Percentiles rank a stretch among this genome's conserved stretches.
Conservation (phyloP, 1,140 invertebrate genomes). For the Drosophila sechellia region DNA sequence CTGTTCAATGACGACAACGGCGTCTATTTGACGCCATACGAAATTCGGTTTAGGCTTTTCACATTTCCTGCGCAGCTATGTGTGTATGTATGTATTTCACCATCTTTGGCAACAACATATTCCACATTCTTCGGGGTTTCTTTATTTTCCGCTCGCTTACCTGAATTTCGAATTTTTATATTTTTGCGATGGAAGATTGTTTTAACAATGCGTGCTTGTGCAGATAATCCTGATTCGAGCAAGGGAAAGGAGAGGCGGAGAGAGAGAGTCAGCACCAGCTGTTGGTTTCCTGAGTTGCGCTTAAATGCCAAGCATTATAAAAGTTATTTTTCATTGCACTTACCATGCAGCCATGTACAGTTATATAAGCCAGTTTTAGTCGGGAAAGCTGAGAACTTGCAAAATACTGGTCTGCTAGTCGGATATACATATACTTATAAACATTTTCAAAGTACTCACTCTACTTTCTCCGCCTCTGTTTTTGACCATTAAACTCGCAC, state of each 20-base stretch:
- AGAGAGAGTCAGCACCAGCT: slow-evolving; percentile 5
- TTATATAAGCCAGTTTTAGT: too few species aligned
- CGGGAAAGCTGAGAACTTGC: slow-evolving; percentile 11
- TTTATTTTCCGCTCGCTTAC: slow-evolving; percentile 13
- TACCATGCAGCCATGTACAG: too few species aligned
- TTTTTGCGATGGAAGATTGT: slow-evolving; percentile 26
- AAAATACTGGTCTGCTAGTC: too few species aligned
- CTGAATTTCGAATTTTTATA: slow-evolving; percentile 6
- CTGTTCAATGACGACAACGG: slow-evolving; percentile 45
- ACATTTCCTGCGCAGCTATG: slow-evolving; percentile 32
- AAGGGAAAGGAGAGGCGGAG: neutral
- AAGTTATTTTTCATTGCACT: too few species aligned
- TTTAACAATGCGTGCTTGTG: slow-evolving; percentile 28
- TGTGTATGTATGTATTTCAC: slow-evolving; percentile 41
- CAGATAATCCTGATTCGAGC: slow-evolving; percentile 23
- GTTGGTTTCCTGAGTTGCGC: slow-evolving; percentile 20
- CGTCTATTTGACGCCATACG: slow-evolving; percentile 50
- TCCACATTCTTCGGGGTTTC: neutral
- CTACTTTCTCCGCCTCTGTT: neutral
- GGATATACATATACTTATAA: neutral
- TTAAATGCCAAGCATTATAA: too few species aligned
- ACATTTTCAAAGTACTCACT: slow-evolving; percentile 9
- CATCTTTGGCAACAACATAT: slow-evolving; percentile 39
- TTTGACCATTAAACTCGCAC: slow-evolving; percentile 58
- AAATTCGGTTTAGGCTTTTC: slow-evolving; percentile 43